phyloP scores from a whole-genome alignment of 1,140 invertebrate species.

The Gyrodactylus bullatarudis region DNA sequence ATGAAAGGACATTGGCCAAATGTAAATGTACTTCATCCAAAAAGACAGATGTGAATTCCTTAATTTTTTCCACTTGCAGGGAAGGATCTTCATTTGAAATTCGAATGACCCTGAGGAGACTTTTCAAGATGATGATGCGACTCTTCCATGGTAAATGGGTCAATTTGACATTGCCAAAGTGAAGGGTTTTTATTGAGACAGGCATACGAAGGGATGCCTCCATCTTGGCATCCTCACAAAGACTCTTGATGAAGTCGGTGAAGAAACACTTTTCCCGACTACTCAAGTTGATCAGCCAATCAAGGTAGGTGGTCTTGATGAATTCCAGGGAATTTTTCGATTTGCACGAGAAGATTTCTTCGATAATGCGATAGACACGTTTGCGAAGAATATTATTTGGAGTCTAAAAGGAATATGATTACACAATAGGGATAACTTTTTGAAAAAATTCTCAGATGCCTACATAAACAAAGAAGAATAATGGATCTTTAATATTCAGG shows the following conservation, averaged over 20 bases:
- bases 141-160: background rate
- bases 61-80: background rate
- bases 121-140: background rate
- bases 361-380: background rate
- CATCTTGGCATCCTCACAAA: background rate
- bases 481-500: too few species aligned
- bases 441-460: too few species aligned
- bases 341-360: background rate
- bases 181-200: background rate
- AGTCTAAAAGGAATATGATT: too few species aligned
- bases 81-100: background rate
- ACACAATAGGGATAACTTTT: too few species aligned
- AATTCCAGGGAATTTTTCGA: background rate
- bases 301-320: background rate
- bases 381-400: background rate
- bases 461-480: too few species aligned
- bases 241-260: background rate
- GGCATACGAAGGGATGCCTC: background rate
- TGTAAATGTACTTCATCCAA: background rate
- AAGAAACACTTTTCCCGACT: background rate
- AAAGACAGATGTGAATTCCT: background rate
- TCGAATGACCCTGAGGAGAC: background rate
- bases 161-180: background rate
- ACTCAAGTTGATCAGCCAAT: background rate
- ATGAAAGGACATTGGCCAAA: background rate